Conservation (phyloP, 2,888 invertebrate species). For the Bugulina stolonifera region DNA sequence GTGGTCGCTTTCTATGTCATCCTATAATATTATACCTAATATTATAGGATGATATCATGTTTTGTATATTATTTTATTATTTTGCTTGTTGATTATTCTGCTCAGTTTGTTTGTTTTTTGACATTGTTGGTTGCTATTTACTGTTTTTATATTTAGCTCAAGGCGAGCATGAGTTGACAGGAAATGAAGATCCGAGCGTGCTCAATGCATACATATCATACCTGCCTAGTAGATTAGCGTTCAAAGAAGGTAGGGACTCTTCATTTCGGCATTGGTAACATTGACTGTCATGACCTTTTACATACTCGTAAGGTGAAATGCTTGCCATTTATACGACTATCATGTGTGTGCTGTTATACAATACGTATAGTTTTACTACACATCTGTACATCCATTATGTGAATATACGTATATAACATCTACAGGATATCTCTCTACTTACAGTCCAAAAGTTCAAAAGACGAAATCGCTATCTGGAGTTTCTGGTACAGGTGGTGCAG, state of each 20-base stretch:
- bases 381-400: neutral
- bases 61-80: too few species aligned
- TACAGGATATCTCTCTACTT: constrained; percentile 27
- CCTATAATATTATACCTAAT: too few species aligned
- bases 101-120: too few species aligned
- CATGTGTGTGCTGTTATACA: neutral
- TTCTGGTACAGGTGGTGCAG: constrained; percentile 48
- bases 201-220: constrained; percentile 51
- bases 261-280: too few species aligned
- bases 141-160: constrained; percentile 38
- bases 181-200: constrained; percentile 50
- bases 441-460: constrained; percentile 49
- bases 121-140: too few species aligned
- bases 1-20: too few species aligned
- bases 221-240: constrained; percentile 46
- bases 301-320: too few species aligned
- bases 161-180: constrained; percentile 49
- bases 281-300: too few species aligned
- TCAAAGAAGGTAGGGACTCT: constrained; percentile 44
- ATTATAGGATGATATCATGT: too few species aligned
- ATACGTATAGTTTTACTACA: neutral
- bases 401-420: neutral
- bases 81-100: neutral
- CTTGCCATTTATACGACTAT: neutral
- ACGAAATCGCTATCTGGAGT: constrained; percentile 46